Conservation (phyloP, 2,888 invertebrate genomes). For the Dryobotodes eremita region DNA sequence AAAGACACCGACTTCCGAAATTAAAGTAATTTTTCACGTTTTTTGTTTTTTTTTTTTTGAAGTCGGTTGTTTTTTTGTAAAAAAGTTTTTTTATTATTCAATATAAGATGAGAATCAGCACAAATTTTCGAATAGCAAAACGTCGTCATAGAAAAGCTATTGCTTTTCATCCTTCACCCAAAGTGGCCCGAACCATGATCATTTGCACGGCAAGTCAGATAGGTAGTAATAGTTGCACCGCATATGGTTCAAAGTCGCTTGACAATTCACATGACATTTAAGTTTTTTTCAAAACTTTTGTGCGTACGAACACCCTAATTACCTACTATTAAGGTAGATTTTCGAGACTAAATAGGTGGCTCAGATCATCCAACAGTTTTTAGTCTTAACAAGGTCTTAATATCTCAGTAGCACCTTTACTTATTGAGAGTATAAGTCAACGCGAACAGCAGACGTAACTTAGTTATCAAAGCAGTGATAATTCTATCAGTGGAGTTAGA, state of each 20-base stretch:
- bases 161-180: neutral
- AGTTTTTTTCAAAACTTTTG: neutral
- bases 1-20: too few species aligned
- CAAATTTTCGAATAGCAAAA: neutral
- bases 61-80: too few species aligned
- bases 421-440: conserved; percentile 26
- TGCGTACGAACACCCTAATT: neutral
- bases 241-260: neutral
- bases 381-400: neutral
- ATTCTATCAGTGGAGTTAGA: conserved; percentile 57
- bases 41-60: too few species aligned
- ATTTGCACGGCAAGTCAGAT: neutral
- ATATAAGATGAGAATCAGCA: neutral
- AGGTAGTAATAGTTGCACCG: neutral
- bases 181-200: neutral
- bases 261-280: neutral
- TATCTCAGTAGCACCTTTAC: neutral
- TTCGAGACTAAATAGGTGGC: neutral
- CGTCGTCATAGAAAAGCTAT: neutral
- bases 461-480: conserved; percentile 56
- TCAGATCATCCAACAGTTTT: neutral
- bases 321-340: neutral
- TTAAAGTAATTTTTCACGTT: too few species aligned
- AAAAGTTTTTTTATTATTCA: too few species aligned
- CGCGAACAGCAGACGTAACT: conserved; percentile 27